Base-by-base conservation (phyloP, 2,888 invertebrate genomes). In the Blomia tropicalis region DNA sequence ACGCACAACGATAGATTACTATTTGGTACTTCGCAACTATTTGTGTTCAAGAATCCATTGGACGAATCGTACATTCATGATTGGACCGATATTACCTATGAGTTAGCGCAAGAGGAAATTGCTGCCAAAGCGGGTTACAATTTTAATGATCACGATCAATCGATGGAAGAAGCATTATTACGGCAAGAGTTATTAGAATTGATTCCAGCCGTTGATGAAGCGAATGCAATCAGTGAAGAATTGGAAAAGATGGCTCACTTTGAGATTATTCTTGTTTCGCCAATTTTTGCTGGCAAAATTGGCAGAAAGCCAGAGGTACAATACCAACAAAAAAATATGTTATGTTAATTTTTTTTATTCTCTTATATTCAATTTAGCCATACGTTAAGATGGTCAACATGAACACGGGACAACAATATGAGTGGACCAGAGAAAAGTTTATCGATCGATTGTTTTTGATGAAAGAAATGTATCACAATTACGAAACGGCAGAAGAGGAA, bases 11-110 rank as follows among this genome's bases (percentile, higher is more conserved):
- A 80, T 70, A 76, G 78, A 66, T 68, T 79, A 19, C 70, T 78
- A 63, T 78, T 80, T 68, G 79, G 79, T 11, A 76, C 77, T 17
- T 77, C 77, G 29, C 79, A 79, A 70, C 70, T 78, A 56, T 80
- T 77, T 71, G 75, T 78, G 1, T 79, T 77, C 69, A 72, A 74
- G 36, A 74, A 78, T 68, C 79, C 79, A 0, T 69, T 70, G 43
- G 71, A 73, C 63, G 71, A 69, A 32, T 71, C 71, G 64, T 70
- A 68, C 2, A 69, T 66, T 23, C 53, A 70, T 70, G 64, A 70
- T 69, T 4, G 29, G 25, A 19, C 32, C 54, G 73, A 72, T 43
- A 71, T 78, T 32, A 76, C 75, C 2, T 79, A 74, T 68, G 78
- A 79, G 64, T 72, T 71, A 68, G 78, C 78, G 1, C 77, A 77